Base-by-base conservation (phyloP, 2,797 vertebrate species). In the Acrossocheilus fasciatus region DNA sequence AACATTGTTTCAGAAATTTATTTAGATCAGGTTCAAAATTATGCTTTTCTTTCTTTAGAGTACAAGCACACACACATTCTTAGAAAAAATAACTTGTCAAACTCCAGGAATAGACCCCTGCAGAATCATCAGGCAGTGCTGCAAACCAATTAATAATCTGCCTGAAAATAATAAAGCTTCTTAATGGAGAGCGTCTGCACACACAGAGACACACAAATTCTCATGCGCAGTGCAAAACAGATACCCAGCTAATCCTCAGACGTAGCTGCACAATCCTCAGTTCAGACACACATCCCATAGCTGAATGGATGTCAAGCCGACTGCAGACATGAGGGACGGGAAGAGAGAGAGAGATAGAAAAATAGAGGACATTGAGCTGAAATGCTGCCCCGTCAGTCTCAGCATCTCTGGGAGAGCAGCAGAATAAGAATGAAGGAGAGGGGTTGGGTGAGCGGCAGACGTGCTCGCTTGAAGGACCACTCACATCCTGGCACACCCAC, bases 401-500 rank as follows among this genome's bases (percentile, higher is more conserved):
- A 39, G 59, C 70, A 30, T 78, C 52, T 80, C 34, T 30, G 78
- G 45, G 50, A 85, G 83, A 57, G 50, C 59, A 75, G 39, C 30
- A 76, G 85, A 86, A 83, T 87, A 72, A 81, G 62, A 89, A 89
- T 86, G 82, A 84, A 87, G 76, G 12, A 57, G 64, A 81, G 39
- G 26, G 72, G 76, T 23, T 43, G 34, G 34, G 30, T 62, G 68
- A 66, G 52, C 50, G 4, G 84, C 17, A 72, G 81, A 86, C 26
- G 4, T 73, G 45, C 59, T 76, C 30, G 10, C 47, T 66, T 47
- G 36, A 72, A 76, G 36, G 50, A 36, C 23, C 43, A 47, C 66
- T 47, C 41, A 11, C 54, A 77, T 77, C 54, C 57, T 73, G 68
- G 77, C 75, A 72, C 70, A 43, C 69, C 20, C 86, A 54, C 83